Evolutionary conservation across 37 sponge, comb jelly and placozoan genomes (phyloP).

Genomic region (Diacarnus erythraeanus): DNA sequence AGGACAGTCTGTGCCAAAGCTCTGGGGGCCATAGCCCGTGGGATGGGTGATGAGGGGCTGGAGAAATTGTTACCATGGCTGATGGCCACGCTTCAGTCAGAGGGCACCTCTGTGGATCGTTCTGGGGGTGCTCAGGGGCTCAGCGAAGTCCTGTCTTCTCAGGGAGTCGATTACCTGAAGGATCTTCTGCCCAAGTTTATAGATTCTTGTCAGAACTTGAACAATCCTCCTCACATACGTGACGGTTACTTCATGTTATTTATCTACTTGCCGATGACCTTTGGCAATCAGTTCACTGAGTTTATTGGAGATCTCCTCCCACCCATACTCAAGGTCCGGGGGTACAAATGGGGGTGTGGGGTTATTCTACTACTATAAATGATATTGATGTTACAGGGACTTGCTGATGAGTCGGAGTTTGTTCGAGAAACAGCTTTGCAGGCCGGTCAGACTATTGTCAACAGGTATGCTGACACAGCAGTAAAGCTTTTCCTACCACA

Average conservation of each 20-base stretch:
- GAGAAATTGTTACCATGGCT: conserved; percentile 89
- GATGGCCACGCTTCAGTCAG: conserved; percentile 70
- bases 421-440: conserved; percentile 88
- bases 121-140: conserved; percentile 97
- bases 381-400: conserved; percentile 55
- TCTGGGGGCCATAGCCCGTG: conserved; percentile 82
- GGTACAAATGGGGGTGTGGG: background rate
- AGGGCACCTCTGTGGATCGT: conserved; percentile 87
- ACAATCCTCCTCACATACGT: conserved; percentile 72
- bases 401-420: conserved; percentile 96
- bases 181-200: conserved; percentile 86
- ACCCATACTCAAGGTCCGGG: conserved; percentile 55
- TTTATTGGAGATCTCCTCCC: conserved; percentile 85
- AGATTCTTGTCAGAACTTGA: conserved; percentile 38
- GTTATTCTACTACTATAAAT: background rate
- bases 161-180: conserved; percentile 69
- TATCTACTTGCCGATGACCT: conserved; percentile 86
- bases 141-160: conserved; percentile 59
- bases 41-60: conserved; percentile 84
- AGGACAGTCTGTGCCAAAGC: conserved; percentile 78
- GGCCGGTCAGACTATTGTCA: conserved; percentile 89
- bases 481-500: conserved; percentile 90
- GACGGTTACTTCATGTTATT: conserved; percentile 97
- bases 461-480: conserved; percentile 85
- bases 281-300: conserved; percentile 72